Conservation (phyloP, 2,888 invertebrate genomes). For the Nomada hirtipes region DNA sequence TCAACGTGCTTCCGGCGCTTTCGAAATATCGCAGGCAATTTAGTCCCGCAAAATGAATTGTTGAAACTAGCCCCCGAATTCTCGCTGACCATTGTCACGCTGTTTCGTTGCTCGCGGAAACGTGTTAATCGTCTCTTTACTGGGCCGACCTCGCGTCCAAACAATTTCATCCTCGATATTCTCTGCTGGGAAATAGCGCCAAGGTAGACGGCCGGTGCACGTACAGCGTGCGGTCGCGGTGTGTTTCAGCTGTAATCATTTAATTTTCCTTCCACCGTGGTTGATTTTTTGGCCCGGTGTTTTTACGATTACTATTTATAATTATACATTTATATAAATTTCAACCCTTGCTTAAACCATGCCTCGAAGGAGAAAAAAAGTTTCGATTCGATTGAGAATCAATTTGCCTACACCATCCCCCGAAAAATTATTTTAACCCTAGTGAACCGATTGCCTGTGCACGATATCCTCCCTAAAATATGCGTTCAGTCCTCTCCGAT, state of each 20-base stretch:
- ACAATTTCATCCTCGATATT: slow-evolving; percentile 10
- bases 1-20: slow-evolving; percentile 30
- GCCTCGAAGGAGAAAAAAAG: too few relatives aligned
- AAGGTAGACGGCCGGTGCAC: background rate
- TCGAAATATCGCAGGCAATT: slow-evolving; percentile 58
- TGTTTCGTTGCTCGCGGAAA: slow-evolving; percentile 40
- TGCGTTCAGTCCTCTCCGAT: slow-evolving; percentile 10
- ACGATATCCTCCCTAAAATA: slow-evolving; percentile 1
- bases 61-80: slow-evolving; percentile 48
- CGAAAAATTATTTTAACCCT: background rate
- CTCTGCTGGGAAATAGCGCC: slow-evolving; percentile 8
- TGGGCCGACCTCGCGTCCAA: background rate
- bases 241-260: background rate
- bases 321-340: too few relatives aligned
- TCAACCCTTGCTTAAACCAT: too few relatives aligned
- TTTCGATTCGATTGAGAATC: too few relatives aligned
- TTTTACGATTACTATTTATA: too few relatives aligned
- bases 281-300: background rate
- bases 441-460: slow-evolving; percentile 19
- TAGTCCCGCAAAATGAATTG: slow-evolving; percentile 51
- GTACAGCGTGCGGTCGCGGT: background rate
- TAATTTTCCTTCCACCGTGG: background rate
- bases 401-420: too few relatives aligned
- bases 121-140: slow-evolving; percentile 54
- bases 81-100: slow-evolving; percentile 46